Conservation (phyloP, 2,113 vertebrate species). For the Chloroceryle aenea region DNA sequence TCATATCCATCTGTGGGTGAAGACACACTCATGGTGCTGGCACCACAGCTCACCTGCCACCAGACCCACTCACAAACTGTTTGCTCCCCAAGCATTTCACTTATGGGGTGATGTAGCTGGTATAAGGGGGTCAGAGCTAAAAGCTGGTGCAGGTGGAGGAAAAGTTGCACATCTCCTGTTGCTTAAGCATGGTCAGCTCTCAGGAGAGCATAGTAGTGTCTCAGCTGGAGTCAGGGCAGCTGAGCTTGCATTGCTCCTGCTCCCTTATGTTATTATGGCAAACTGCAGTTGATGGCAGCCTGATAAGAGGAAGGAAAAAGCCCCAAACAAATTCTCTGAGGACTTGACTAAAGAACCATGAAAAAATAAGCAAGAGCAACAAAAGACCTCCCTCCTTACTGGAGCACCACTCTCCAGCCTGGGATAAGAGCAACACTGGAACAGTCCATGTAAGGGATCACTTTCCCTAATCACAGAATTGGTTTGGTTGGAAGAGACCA, state of each 20-base stretch:
- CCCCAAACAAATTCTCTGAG: no score
- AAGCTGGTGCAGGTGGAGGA: not conserved
- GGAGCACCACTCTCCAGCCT: not conserved
- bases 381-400: not conserved
- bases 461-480: not conserved
- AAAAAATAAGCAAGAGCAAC: not conserved
- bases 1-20: not conserved
- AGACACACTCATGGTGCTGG: fast-evolving
- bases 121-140: not conserved
- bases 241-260: not conserved
- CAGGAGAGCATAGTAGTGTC: not conserved
- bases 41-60: not conserved
- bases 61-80: not conserved
- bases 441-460: not conserved
- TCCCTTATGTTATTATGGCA: not conserved
- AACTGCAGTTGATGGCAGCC: not conserved
- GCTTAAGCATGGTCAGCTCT: not conserved
- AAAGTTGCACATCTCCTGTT: not conserved
- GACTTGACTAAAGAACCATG: not conserved
- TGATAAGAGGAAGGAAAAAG: not conserved
- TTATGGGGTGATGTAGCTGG: fast-evolving
- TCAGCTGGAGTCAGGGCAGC: not conserved
- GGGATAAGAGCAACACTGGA: not conserved
- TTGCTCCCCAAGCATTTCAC: not conserved
- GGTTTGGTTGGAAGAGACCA: no score